These are phyloP conservation scores for Alectura lathami DNA, from an alignment of 2,113 vertebrate species.

Conservation along the genomic window DNA sequence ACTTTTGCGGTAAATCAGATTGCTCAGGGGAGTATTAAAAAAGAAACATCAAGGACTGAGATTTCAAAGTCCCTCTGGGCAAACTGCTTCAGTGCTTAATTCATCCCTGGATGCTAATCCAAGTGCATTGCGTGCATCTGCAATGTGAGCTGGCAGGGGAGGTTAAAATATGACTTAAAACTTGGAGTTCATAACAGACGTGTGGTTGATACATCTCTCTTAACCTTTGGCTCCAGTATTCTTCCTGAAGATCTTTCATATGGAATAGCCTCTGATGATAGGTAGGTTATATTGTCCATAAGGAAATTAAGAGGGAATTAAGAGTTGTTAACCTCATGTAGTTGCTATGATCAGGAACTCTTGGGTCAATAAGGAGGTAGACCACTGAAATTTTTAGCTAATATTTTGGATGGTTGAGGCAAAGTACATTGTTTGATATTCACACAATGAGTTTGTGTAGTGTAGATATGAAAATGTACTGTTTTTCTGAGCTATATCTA, in stretches of 20 bases:
- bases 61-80: background rate
- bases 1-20: background rate
- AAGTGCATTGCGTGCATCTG: background rate
- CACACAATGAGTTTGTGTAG: background rate
- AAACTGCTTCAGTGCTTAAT: background rate
- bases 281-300: background rate
- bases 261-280: background rate
- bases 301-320: background rate
- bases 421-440: background rate
- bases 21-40: background rate
- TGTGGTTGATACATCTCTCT: rapidly evolving
- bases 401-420: background rate
- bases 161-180: background rate
- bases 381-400: background rate
- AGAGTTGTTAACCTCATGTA: background rate
- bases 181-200: background rate
- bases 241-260: background rate
- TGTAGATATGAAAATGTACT: background rate
- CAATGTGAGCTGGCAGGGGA: background rate
- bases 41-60: background rate
- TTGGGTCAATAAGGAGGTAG: background rate
- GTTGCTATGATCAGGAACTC: background rate
- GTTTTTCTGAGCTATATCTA: background rate
- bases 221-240: background rate
- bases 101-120: background rate